phyloP scores from a whole-genome alignment of 2,113 vertebrate species.

The Anoplopoma fimbria region DNA sequence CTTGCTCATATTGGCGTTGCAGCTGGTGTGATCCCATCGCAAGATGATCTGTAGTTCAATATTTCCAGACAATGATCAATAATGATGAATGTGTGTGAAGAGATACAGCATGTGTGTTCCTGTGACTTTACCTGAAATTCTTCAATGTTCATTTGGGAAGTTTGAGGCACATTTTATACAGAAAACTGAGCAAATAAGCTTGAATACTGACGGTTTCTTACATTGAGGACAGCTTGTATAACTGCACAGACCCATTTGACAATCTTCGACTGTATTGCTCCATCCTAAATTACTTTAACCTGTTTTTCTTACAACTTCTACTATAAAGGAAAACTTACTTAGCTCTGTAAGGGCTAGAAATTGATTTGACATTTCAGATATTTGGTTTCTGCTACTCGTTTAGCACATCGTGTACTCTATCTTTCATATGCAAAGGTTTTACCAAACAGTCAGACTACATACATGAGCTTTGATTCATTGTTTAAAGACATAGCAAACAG shows the following conservation, averaged over 20 bases:
- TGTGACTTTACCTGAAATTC: background rate
- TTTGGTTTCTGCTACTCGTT: constrained; percentile 1
- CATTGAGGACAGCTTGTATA: background rate
- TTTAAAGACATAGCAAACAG: background rate
- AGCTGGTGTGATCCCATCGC: background rate
- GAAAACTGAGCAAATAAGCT: background rate
- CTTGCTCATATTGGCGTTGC: background rate
- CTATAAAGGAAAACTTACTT: background rate
- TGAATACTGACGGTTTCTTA: background rate
- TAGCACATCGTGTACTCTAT: background rate
- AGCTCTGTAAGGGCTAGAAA: background rate
- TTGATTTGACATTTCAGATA: background rate
- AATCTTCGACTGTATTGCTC: background rate
- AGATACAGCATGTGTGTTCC: background rate
- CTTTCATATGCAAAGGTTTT: background rate
- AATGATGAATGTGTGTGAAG: background rate
- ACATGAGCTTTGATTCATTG: background rate
- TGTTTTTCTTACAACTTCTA: background rate
- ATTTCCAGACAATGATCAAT: constrained; percentile 20
- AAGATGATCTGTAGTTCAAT: background rate
- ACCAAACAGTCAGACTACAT: background rate
- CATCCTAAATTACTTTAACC: background rate
- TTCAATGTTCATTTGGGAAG: background rate
- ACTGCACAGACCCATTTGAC: background rate
- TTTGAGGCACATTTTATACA: background rate